phyloP scores from a whole-genome alignment of 2,797 vertebrate species.

The Phaenicophaeus curvirostris region DNA sequence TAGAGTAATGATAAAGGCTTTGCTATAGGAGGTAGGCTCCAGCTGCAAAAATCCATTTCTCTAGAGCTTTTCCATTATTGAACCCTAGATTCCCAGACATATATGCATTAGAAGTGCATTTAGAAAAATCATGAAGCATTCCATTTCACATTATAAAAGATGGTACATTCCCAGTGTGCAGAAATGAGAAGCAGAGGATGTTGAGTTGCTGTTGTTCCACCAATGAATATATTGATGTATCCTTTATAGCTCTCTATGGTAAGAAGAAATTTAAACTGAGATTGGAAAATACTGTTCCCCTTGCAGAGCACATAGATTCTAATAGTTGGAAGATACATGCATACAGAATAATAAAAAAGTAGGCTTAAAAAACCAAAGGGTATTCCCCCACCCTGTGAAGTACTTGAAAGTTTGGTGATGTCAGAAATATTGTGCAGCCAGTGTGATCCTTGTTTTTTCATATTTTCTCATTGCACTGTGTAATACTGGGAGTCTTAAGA shows the following conservation, averaged over 20 bases:
- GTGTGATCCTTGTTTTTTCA: not conserved
- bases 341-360: not conserved
- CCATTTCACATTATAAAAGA: constrained; percentile 27
- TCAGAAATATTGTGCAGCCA: not conserved
- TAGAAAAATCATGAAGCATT: constrained; percentile 41
- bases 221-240: constrained; percentile 19
- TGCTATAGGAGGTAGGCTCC: not conserved
- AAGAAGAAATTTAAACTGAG: constrained; percentile 43
- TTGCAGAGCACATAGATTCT: not conserved
- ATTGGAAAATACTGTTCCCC: constrained; percentile 18
- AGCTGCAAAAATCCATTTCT: constrained; percentile 19
- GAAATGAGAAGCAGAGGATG: constrained; percentile 18
- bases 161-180: not conserved
- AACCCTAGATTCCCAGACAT: not conserved
- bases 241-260: constrained; percentile 28
- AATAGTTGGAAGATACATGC: not conserved
- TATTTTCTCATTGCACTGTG: not conserved
- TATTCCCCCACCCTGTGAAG: not conserved
- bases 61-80: constrained; percentile 17
- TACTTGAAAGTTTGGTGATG: not conserved
- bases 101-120: not conserved
- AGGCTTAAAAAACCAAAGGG: not conserved
- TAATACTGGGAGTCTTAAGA: not conserved
- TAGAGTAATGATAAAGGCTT: not conserved
- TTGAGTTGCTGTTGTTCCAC: not conserved